These are phyloP conservation scores for Chelon auratus DNA, from an alignment of 2,797 vertebrate species.

Conservation along the genomic window DNA sequence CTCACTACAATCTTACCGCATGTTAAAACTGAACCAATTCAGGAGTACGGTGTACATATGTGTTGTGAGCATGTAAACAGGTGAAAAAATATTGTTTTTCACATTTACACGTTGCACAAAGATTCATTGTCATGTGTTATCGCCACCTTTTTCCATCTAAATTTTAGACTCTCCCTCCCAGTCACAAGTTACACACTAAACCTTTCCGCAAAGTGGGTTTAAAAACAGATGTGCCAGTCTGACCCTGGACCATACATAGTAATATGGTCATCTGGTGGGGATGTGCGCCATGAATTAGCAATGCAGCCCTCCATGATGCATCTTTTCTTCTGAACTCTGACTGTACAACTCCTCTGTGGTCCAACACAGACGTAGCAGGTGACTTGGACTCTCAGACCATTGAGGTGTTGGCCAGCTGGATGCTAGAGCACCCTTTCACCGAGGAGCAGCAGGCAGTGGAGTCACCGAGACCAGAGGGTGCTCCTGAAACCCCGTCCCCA, in stretches of 20 bases:
- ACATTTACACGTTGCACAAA: conserved; percentile 14
- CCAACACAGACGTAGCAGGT: conserved; percentile 82
- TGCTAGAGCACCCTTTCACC: conserved; percentile 86
- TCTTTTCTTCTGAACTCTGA: conserved; percentile 57
- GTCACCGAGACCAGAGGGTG: conserved; percentile 57
- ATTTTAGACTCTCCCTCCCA: conserved; percentile 5
- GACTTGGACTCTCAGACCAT: conserved; percentile 86
- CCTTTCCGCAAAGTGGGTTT: not conserved
- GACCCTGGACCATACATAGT: conserved; percentile 10
- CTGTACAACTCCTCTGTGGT: conserved; percentile 57
- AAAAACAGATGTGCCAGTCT: conserved; percentile 34
- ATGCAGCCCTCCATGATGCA: conserved; percentile 30
- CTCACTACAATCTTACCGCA: not conserved
- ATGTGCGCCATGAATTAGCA: conserved; percentile 39
- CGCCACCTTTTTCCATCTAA: not conserved
- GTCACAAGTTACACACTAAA: conserved; percentile 15
- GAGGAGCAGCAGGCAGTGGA: conserved; percentile 81
- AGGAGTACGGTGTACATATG: conserved; percentile 11
- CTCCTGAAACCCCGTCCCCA: conserved; percentile 79
- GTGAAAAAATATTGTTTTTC: not conserved
- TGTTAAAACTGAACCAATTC: conserved; percentile 24
- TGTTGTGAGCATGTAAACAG: conserved; percentile 12
- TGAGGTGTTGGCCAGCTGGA: conserved; percentile 88
- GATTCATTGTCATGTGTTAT: not conserved
- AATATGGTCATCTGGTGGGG: conserved; percentile 31